Evolutionary conservation across 2,797 vertebrate genomes (phyloP).

Genomic region (Scyliorhinus canicula): DNA sequence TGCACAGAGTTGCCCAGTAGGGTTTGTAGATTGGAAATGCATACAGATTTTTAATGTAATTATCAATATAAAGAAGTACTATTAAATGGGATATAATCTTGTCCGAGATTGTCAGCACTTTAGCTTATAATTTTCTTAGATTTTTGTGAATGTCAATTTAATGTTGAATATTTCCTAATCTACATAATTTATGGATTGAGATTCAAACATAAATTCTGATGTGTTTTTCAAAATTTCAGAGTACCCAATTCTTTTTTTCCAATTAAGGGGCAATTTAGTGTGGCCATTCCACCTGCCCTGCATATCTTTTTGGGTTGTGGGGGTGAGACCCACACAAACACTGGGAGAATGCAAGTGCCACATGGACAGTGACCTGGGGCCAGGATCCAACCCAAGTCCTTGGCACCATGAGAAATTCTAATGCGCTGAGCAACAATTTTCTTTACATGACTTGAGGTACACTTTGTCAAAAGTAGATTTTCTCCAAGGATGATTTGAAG

Average conservation of each 20-base stretch:
- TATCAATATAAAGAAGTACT: neutral
- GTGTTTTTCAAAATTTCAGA: too few species aligned
- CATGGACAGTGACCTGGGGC: too few species aligned
- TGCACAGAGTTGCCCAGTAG: neutral
- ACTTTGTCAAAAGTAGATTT: neutral
- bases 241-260: too few species aligned
- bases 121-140: neutral
- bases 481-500: neutral
- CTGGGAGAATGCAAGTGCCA: too few species aligned
- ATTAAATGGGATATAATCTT: neutral
- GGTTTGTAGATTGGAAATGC: neutral
- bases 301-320: too few species aligned
- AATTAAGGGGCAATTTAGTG: too few species aligned
- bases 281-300: too few species aligned
- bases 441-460: neutral
- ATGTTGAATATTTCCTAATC: neutral
- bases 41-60: neutral
- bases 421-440: neutral
- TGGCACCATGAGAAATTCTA: too few species aligned
- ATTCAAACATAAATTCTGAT: neutral
- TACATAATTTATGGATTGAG: neutral
- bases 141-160: neutral
- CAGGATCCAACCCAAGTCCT: too few species aligned
- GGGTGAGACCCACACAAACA: too few species aligned
- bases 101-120: neutral